A percentile compares a stretch with the other conserved stretches of the same genome.
Evolutionary conservation across 2,113 vertebrate genomes (phyloP).

Genomic region (Marcusenius ussheri): DNA sequence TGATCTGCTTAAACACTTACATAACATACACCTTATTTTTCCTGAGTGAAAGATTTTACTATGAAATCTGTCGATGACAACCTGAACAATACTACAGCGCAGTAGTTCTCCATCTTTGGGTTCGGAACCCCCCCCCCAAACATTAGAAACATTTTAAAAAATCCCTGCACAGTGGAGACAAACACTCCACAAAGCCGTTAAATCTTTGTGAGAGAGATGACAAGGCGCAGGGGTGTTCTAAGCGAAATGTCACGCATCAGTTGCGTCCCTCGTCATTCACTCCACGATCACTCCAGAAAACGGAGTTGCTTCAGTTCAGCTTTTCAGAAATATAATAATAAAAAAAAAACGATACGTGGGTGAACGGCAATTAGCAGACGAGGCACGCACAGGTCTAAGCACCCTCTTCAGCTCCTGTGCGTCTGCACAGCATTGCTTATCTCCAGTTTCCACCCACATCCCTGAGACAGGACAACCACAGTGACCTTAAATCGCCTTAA

Average conservation of each 20-base stretch:
- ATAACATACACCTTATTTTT: not conserved
- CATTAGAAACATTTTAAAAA: not conserved
- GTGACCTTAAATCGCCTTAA: not conserved
- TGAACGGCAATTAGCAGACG: not conserved
- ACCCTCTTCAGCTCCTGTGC: not conserved
- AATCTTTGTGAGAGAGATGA: not conserved
- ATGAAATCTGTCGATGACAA: not conserved
- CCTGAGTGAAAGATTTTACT: not conserved
- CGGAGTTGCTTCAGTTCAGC: not conserved
- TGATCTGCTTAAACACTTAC: not conserved
- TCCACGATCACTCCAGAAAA: not conserved
- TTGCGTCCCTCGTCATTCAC: not conserved
- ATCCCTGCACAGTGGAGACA: not conserved
- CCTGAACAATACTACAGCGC: not conserved
- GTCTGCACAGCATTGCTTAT: not conserved
- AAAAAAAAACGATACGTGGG: not conserved
- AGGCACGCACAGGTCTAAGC: not conserved
- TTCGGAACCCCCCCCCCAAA: not conserved
- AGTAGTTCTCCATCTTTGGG: not conserved
- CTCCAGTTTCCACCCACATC: conserved; percentile 1
- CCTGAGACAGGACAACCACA: not conserved
- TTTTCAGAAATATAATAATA: not conserved
- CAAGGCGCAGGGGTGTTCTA: not conserved
- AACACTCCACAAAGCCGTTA: not conserved
- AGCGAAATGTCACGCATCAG: not conserved